Base-by-base conservation (phyloP, 2,888 invertebrate species). In the Cephus pygmeus region DNA sequence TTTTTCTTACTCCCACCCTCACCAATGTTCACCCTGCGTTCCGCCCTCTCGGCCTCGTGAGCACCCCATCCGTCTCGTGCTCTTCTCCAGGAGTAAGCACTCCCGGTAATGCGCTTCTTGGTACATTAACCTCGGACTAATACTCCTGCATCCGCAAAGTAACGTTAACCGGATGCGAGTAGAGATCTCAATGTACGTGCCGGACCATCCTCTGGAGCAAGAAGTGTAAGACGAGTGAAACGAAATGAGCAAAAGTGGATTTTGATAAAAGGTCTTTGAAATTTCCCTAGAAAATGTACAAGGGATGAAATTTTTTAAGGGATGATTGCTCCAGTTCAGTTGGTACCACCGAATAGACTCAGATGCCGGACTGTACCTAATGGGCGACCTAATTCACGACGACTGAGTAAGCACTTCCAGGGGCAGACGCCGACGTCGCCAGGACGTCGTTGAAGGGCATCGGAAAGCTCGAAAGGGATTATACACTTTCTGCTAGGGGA, bases 21-120 rank as follows among this genome's bases (percentile, higher is more conserved):
- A 71, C 31, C 75, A n/a, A 30, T 78, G 36, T 75, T 75, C 35
- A 36, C 36, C 75, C 69, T 33, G 36, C 78, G 73, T 74, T 71
- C 79, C 69, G 34, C 74, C 73, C 71, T 73, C 83, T 85, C 81
- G 81, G 83, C 82, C 78, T 82, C 77, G 79, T 80, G 79, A 77
- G 74, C 73, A 71, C 40, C 71, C 78, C 80, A 79, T 83, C 76
- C 79, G 76, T 78, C 79, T 77, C 77, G 35, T 36, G 69, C 81
- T 81, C 82, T 82, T 81, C 84, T 77, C 83, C 78, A 83, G 80
- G 82, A 82, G 83, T 81, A 83, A 88, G 87, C 86, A 87, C 87
- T 87, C 83, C 82, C 85, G 84, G 85, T 89, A 90, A 90, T 89
- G 87, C 83, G 85, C 88, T 88, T 86, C 87, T 86, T 86, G 87